A percentile compares a stretch with the other conserved stretches of the same genome.
Evolutionary conservation across 2,888 invertebrate species (phyloP).

Genomic region (Unio delphinus): DNA sequence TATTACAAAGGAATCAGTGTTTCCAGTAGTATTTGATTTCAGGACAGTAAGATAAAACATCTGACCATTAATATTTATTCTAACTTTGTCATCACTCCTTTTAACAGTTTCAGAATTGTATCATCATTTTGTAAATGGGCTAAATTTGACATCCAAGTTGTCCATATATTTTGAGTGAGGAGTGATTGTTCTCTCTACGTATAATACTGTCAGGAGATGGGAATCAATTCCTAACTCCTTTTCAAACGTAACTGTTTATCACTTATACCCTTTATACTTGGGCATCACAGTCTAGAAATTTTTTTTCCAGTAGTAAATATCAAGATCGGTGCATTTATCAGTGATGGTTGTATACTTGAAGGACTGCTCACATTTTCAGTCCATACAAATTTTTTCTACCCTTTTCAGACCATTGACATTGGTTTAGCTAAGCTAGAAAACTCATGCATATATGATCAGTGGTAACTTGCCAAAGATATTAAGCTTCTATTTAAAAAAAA

Average conservation of each 20-base stretch:
- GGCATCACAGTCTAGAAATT: constrained; percentile 22
- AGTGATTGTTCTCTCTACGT: too few relatives aligned
- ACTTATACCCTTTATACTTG: constrained; percentile 21
- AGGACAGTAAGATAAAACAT: neutral
- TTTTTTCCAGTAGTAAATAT: constrained; percentile 11
- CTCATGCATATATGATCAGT: too few relatives aligned
- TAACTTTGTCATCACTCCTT: neutral
- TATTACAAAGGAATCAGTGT: neutral
- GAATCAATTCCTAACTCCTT: too few relatives aligned
- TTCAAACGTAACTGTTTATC: neutral
- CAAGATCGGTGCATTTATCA: constrained; percentile 14
- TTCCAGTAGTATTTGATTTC: constrained; percentile 2
- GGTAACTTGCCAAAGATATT: too few relatives aligned
- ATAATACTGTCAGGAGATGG: too few relatives aligned
- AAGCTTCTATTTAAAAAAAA: too few relatives aligned
- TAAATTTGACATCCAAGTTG: too few relatives aligned
- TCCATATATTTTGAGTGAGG: neutral
- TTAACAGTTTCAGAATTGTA: too few relatives aligned
- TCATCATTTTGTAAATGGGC: too few relatives aligned
- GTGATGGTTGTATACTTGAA: constrained; percentile 8
- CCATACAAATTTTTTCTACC: too few relatives aligned
- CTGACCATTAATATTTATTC: neutral
- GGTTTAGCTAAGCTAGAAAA: too few relatives aligned
- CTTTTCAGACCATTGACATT: too few relatives aligned
- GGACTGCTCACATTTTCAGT: constrained; percentile 1